These are phyloP conservation scores for Mnemiopsis leidyi DNA, from an alignment of 37 sponge, comb jelly and placozoan species.

Conservation along the genomic window DNA sequence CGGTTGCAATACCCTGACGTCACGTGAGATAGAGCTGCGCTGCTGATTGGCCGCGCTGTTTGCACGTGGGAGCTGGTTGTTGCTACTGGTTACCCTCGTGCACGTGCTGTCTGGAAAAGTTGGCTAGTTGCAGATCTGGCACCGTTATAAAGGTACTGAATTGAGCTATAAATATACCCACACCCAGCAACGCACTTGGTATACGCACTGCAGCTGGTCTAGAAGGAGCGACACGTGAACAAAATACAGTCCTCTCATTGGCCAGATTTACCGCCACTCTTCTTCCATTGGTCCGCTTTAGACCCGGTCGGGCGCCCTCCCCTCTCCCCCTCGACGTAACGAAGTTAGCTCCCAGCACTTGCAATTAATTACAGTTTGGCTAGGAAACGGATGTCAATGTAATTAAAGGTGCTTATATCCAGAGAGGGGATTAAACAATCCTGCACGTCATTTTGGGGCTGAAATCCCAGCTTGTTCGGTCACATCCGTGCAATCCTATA, in stretches of 20 bases:
- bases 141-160: not conserved
- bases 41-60: not conserved
- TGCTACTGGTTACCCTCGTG: not conserved
- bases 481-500: no score
- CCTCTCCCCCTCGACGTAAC: not conserved
- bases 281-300: not conserved
- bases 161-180: not conserved
- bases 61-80: not conserved
- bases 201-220: not conserved
- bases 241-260: not conserved
- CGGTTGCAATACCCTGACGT: not conserved
- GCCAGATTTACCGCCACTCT: not conserved
- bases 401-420: not conserved
- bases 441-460: not conserved
- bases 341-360: not conserved
- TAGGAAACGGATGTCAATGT: not conserved
- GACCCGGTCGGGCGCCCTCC: not conserved
- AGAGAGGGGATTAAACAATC: not conserved
- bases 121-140: not conserved
- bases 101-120: not conserved
- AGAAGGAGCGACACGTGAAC: not conserved
- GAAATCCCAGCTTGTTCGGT: no score
- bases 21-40: not conserved
- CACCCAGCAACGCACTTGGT: not conserved
- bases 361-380: not conserved